phyloP scores from a whole-genome alignment of 2,888 invertebrate species.

The Chrysolina haemoptera region DNA sequence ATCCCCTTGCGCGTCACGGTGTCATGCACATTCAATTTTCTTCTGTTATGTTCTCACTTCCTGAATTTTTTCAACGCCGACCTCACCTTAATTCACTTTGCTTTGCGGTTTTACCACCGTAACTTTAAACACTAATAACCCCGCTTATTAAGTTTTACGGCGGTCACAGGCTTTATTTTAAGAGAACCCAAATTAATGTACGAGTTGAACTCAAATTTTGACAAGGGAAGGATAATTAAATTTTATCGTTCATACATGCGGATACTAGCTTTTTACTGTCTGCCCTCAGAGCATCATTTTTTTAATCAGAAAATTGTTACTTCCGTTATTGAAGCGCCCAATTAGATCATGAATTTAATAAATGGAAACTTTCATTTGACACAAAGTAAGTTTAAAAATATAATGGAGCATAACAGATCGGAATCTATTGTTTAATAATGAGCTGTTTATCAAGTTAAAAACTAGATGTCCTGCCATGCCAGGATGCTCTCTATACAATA shows the following conservation, averaged over 20 bases:
- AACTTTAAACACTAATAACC: conserved; percentile 20
- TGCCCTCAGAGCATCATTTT: background rate
- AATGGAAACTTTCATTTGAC: too few relatives aligned
- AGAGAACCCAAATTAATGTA: conserved; percentile 22
- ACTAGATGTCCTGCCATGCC: too few relatives aligned
- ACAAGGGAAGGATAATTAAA: conserved; percentile 15
- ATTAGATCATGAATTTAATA: too few relatives aligned
- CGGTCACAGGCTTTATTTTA: conserved; percentile 5
- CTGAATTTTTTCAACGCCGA: conserved; percentile 13
- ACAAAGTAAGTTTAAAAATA: too few relatives aligned
- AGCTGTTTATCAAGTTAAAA: too few relatives aligned
- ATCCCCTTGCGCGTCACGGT: background rate
- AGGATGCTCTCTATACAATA: too few relatives aligned
- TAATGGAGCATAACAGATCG: too few relatives aligned
- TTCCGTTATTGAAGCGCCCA: too few relatives aligned
- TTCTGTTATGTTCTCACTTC: conserved; percentile 18
- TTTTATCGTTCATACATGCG: background rate
- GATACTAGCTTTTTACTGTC: background rate
- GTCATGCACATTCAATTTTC: conserved; percentile 21
- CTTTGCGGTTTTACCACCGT: conserved; percentile 4
- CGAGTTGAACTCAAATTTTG: conserved; percentile 13
- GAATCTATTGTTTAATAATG: too few relatives aligned
- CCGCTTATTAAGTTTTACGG: conserved; percentile 16
- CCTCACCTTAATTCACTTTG: conserved; percentile 9
- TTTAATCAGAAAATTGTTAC: too few relatives aligned